Base-by-base conservation (phyloP, 2,113 vertebrate genomes). In the Eretmochelys imbricata region DNA sequence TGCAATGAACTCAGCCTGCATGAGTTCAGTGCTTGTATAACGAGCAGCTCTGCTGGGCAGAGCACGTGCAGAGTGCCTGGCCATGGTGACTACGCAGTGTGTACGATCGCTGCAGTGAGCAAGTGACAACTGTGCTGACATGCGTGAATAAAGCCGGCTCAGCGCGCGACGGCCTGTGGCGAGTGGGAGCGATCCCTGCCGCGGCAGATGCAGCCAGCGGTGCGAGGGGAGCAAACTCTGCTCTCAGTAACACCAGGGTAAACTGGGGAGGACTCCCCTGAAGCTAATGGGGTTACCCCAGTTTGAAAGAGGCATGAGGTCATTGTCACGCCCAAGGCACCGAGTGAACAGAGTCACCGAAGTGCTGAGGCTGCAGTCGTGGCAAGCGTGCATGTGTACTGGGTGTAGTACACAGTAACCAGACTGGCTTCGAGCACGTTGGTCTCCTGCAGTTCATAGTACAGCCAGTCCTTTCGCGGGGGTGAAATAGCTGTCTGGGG, bases 391-490 rank as follows among this genome's bases (percentile, higher is more conserved):
- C 84, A 78, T 94, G 90, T 72, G 31, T 79, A 91, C 29, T 54
- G 53, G 25, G 82, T 27, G 12, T 85, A 14, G 85, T 17, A 5
- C 89, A 53, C 93, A 82, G 50, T 92, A 42, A 95, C 83, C 93
- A 93, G 27, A 96, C 96, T 5, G 78, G 72, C 83, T 87, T 80
- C 96, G 96, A 96, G 95, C 95, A 95, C 92, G 93, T 59, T 0
- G 22, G 48, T 87, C 91, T 96, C 93, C 80, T 88, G 94, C 85
- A 79, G 92, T 95, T 95, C 90, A 20, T 65, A 76, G 96, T 93
- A 95, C 96, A 97, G 94, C 93, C 88, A 57, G 48, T 89, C 88
- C 76, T 87, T 97, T 96, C 95, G 96, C 92, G 95, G 97, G 96
- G 6, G 93, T 95, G 75, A 91, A 95, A 10, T 5, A 79, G 94